These are phyloP conservation scores for Vombatus ursinus DNA, from an alignment of 2,113 vertebrate species.

Conservation along the genomic window DNA sequence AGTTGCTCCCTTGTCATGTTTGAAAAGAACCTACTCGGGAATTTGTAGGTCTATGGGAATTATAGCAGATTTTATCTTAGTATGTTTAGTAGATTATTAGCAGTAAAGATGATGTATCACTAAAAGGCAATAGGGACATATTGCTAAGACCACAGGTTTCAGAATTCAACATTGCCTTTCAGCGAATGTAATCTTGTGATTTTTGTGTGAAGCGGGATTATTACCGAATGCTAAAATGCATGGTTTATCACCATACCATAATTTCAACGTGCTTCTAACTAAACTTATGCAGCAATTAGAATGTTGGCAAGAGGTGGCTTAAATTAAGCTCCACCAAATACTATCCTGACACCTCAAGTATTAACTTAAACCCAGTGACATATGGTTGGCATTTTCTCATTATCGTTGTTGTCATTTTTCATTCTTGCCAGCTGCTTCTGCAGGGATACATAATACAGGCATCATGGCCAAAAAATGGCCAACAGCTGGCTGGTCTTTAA, in stretches of 20 bases:
- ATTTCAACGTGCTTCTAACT: not conserved
- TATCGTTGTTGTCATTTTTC: slow-evolving; percentile 78
- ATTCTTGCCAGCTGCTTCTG: slow-evolving; percentile 73
- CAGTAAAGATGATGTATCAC: not conserved
- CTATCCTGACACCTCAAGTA: slow-evolving; percentile 74
- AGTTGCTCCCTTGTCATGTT: not conserved
- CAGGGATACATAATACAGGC: slow-evolving; percentile 74
- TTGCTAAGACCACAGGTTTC: not conserved
- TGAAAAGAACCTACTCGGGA: not conserved
- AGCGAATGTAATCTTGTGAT: not conserved
- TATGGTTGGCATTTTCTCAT: slow-evolving; percentile 79
- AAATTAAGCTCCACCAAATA: slow-evolving; percentile 70
- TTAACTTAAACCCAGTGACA: slow-evolving; percentile 76
- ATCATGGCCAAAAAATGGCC: slow-evolving; percentile 68
- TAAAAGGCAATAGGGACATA: not conserved
- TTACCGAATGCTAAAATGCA: not conserved
- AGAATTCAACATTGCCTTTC: not conserved
- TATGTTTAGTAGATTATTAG: not conserved
- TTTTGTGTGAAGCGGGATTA: not conserved
- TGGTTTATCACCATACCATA: not conserved
- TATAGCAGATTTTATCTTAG: not conserved
- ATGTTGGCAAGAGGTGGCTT: slow-evolving; percentile 71
- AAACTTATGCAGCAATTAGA: slow-evolving; percentile 60
- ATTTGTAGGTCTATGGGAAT: not conserved
- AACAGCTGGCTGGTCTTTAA: slow-evolving; percentile 79